Percentiles rank a stretch among this genome's conserved stretches.
Evolutionary conservation across 2,888 invertebrate genomes (phyloP).

Genomic region (Zaprionus bogoriensis): DNA sequence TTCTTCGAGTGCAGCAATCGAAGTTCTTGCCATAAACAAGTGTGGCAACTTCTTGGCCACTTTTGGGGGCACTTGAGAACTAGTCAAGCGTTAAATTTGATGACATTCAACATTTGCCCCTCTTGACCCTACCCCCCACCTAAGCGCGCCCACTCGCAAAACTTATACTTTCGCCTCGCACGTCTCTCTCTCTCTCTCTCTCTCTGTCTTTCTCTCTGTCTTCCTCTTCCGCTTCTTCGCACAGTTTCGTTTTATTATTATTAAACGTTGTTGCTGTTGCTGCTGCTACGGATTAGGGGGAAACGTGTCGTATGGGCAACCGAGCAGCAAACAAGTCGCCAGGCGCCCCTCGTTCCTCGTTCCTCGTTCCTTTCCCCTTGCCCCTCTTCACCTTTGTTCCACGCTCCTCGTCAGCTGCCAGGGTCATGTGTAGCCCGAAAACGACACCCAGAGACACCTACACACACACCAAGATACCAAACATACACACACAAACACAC

Average conservation of each 20-base stretch:
- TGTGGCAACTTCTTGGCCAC: conserved; percentile 21
- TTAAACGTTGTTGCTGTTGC: conserved; percentile 41
- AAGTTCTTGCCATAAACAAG: conserved; percentile 32
- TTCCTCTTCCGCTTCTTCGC: background rate
- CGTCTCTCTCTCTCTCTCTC: background rate
- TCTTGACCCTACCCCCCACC: no score
- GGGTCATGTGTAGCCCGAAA: conserved; percentile 34
- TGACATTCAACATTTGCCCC: conserved; percentile 57
- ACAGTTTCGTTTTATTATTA: conserved; percentile 46
- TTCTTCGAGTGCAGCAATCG: conserved; percentile 8
- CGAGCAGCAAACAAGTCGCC: conserved; percentile 64
- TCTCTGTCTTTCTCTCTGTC: background rate
- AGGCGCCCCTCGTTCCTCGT: no score
- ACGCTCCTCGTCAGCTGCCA: no score
- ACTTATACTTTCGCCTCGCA: background rate
- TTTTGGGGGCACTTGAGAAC: conserved; percentile 48
- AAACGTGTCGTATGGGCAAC: conserved; percentile 56
- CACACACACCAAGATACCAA: no score
- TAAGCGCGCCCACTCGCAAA: background rate
- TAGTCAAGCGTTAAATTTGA: conserved; percentile 69
- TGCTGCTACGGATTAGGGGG: conserved; percentile 38
- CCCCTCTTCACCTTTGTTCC: no score
- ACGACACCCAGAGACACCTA: conserved; percentile 23
- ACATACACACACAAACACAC: conserved; percentile 19
- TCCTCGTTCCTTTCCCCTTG: no score